These are phyloP conservation scores for Sander vitreus DNA, from an alignment of 2,113 vertebrate genomes.

Conservation along the genomic window DNA sequence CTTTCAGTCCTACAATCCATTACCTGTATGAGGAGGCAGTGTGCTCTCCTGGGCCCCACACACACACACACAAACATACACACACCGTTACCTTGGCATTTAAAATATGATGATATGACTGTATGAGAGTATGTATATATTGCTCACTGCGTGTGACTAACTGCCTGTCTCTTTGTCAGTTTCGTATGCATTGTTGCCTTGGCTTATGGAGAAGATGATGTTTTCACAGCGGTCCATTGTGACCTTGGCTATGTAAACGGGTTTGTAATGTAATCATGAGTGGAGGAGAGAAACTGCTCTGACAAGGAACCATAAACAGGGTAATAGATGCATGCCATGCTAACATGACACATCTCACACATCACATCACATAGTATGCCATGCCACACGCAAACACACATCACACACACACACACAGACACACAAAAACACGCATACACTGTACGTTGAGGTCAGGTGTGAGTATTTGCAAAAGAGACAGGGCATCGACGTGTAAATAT, in stretches of 20 bases:
- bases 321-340: slow-evolving; percentile 65
- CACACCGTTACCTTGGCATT: slow-evolving; percentile 56
- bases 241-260: slow-evolving; percentile 74
- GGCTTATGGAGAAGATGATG: slow-evolving; percentile 62
- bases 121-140: slow-evolving; percentile 47
- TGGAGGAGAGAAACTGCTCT: slow-evolving; percentile 56
- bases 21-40: slow-evolving; percentile 71
- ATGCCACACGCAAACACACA: neutral
- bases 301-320: slow-evolving; percentile 69
- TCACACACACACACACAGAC: slow-evolving; percentile 3
- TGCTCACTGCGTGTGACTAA: slow-evolving; percentile 70
- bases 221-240: slow-evolving; percentile 62
- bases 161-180: slow-evolving; percentile 65
- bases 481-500: slow-evolving; percentile 49
- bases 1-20: slow-evolving; percentile 75
- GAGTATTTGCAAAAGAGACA: slow-evolving; percentile 31
- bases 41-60: slow-evolving; percentile 46
- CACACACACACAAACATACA: slow-evolving; percentile 51
- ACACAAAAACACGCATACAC: slow-evolving; percentile 6
- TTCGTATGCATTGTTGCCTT: slow-evolving; percentile 65
- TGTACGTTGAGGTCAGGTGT: slow-evolving; percentile 39
- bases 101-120: slow-evolving; percentile 72
- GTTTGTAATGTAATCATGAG: slow-evolving; percentile 71
- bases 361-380: slow-evolving; percentile 24
- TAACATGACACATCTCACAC: slow-evolving; percentile 66